phyloP scores from a whole-genome alignment of 2,797 vertebrate genomes.

The Phaenicophaeus curvirostris region DNA sequence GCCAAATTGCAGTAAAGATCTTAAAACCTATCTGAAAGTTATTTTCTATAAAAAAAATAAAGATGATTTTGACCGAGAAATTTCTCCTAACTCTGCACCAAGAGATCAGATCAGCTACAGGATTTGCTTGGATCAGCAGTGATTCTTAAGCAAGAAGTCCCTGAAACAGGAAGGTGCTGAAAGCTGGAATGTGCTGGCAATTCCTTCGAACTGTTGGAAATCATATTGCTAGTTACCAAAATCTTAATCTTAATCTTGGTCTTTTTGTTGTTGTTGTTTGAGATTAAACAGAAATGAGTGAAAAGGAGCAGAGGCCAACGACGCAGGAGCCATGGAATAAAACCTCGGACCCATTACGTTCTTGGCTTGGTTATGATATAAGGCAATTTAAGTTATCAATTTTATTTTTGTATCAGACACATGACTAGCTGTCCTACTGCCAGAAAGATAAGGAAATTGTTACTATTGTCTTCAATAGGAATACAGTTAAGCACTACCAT shows the following conservation, averaged over 20 bases:
- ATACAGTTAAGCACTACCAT: neutral
- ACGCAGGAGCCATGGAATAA: neutral
- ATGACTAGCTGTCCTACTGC: neutral
- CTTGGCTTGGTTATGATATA: neutral
- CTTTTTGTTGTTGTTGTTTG: no score
- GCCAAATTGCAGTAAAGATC: neutral
- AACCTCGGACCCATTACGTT: neutral
- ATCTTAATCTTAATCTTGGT: no score
- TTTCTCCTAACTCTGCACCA: neutral
- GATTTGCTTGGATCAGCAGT: neutral
- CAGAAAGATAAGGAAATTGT: neutral
- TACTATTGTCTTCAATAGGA: neutral
- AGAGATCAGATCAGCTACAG: neutral
- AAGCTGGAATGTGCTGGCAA: neutral
- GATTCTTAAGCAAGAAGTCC: neutral
- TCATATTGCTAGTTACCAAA: neutral
- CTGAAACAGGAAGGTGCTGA: neutral
- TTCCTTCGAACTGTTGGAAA: neutral
- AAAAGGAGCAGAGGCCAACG: neutral
- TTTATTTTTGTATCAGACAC: neutral
- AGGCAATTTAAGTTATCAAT: neutral
- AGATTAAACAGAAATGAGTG: neutral
- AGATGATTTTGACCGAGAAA: neutral
- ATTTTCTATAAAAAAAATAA: neutral
- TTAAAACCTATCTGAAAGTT: neutral